These are phyloP conservation scores for Ypsolopha sequella DNA, from an alignment of 2,888 invertebrate genomes.

Conservation along the genomic window DNA sequence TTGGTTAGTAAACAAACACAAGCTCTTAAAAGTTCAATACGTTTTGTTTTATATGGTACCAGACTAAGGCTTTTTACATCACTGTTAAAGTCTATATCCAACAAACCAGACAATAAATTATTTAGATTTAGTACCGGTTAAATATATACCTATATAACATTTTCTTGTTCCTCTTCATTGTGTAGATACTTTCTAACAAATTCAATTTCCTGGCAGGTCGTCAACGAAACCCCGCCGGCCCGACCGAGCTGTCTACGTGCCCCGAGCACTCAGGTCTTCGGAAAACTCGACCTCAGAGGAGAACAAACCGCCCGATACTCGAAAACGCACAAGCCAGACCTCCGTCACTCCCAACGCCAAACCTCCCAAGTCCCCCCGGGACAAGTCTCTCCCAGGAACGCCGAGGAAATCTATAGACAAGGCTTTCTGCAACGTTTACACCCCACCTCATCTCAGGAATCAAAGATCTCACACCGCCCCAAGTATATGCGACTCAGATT, in stretches of 20 bases:
- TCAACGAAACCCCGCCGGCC: conserved; percentile 73
- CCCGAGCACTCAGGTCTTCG: conserved; percentile 73
- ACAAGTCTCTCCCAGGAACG: conserved; percentile 45
- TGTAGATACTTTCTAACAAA: no score
- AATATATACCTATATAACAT: no score
- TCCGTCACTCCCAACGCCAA: conserved; percentile 24
- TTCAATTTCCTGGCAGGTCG: conserved; percentile 32
- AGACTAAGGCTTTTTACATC: no score
- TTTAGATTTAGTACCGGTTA: no score
- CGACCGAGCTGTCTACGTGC: conserved; percentile 84
- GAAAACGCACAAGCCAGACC: conserved; percentile 16
- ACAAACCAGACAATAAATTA: no score
- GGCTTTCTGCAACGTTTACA: conserved; percentile 63
- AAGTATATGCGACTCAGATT: conserved; percentile 28
- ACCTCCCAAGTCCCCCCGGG: conserved; percentile 50
- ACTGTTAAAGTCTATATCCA: no score
- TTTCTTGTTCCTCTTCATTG: no score
- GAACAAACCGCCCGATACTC: conserved; percentile 18
- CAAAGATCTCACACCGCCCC: conserved; percentile 46
- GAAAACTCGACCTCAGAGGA: conserved; percentile 25
- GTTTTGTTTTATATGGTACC: no score
- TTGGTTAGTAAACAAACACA: no score
- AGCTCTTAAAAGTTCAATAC: no score
- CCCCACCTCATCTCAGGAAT: conserved; percentile 59
- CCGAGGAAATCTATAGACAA: conserved; percentile 52